Percentiles rank a stretch among this genome's conserved stretches.
phyloP scores from a whole-genome alignment of 2,888 invertebrate species.

The Lithophane leautieri region DNA sequence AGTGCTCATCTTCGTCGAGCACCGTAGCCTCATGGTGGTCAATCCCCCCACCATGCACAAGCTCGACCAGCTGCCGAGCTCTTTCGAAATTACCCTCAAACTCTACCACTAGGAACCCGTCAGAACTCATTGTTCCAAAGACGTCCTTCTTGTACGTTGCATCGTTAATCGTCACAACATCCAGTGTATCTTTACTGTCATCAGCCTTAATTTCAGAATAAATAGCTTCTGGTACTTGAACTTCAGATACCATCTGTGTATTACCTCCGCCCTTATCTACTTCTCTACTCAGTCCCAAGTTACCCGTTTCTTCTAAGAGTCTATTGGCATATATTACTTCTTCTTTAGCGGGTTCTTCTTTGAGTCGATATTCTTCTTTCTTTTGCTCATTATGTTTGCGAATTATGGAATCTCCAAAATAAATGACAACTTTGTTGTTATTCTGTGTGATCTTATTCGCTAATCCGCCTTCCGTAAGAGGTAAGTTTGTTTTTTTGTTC shows the following conservation, averaged over 20 bases:
- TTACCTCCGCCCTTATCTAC: conserved; percentile 80
- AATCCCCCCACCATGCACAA: conserved; percentile 85
- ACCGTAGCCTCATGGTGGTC: conserved; percentile 87
- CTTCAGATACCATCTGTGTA: conserved; percentile 81
- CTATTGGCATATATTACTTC: conserved; percentile 87
- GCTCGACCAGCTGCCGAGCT: conserved; percentile 91
- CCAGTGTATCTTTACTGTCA: conserved; percentile 72
- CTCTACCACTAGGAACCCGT: conserved; percentile 91
- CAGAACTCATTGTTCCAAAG: conserved; percentile 83
- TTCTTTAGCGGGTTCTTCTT: conserved; percentile 74
- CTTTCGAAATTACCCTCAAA: conserved; percentile 91
- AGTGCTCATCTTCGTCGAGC: conserved; percentile 88
- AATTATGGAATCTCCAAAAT: conserved; percentile 92
- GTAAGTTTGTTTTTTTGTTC: conserved; percentile 83
- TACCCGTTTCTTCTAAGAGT: conserved; percentile 80
- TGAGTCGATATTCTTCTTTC: conserved; percentile 80
- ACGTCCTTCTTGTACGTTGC: conserved; percentile 86
- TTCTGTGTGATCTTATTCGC: conserved; percentile 87
- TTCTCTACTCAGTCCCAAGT: conserved; percentile 78
- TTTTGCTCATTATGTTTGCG: conserved; percentile 87
- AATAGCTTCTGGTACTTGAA: conserved; percentile 85
- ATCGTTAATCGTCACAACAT: conserved; percentile 81
- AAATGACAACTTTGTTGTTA: conserved; percentile 93
- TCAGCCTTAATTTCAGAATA: conserved; percentile 85
- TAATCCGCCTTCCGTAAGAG: conserved; percentile 77